Evolutionary conservation across 2,797 vertebrate species (phyloP), one percentile per base, ranked within the genome.

Genomic region (Anomalospiza imberbis): DNA sequence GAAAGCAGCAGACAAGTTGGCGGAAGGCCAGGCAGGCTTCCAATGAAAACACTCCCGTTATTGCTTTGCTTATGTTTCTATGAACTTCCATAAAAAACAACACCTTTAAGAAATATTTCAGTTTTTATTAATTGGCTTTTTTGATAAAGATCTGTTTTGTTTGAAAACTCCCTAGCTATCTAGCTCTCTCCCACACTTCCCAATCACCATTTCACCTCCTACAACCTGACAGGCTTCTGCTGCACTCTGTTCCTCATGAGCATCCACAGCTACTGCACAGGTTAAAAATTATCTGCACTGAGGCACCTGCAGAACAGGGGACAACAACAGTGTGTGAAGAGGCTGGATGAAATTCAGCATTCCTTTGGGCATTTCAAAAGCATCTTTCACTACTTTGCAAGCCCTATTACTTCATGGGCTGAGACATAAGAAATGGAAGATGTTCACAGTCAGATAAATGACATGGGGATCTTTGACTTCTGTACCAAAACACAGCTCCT

Each of bases 1-100:
- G 91, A 95, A 94, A 96, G 94, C 75, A 95, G 84, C 92, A 97
- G 92, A 96, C 92, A 62, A 89, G 86, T 28, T 95, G 95, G 95
- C 93, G 85, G 86, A 61, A 85, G 89, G 84, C 95, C 96, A 97
- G 91, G 40, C 72, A 93, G 67, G 78, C 92, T 92, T 95, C 96
- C 96, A 96, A 94, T 55, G 68, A 95, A 96, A 96, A 96, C 92
- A 95, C 45, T 93, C 94, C 94, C 92, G 92, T 95, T 95, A 95
- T 83, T 96, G 93, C 93, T 91, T 83, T 89, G 93, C 92, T 93
- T 94, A 76, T 85, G 93, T 95, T 97, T 91, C 94, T 95, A 29
- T 92, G 78, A 96, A 96, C 94, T 95, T 96, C 65, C 79, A 95
- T 80, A 87, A 95, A 96, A 96, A 79, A 38, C 84, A 91, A 77